Conservation (phyloP, 1,140 invertebrate species). For the Melanaphis sacchari region DNA sequence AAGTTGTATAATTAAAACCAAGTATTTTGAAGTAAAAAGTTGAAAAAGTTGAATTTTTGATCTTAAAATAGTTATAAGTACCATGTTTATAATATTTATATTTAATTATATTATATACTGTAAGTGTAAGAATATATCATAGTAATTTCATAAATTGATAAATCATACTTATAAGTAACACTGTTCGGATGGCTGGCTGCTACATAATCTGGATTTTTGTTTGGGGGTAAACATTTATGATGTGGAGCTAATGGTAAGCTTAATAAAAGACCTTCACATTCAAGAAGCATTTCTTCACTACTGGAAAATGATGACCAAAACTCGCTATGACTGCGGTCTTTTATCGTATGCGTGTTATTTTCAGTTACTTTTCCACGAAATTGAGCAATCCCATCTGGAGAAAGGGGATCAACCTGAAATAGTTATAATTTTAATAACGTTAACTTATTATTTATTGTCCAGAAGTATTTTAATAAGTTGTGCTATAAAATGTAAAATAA, state of each 20-base stretch:
- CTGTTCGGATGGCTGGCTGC: conserved; percentile 12
- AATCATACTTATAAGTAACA: conserved; percentile 45
- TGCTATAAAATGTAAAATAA: no score
- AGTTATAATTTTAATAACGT: not conserved
- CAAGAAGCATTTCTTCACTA: conserved; percentile 76
- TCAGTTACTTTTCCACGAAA: conserved; percentile 70
- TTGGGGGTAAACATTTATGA: conserved; percentile 64
- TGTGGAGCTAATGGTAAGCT: conserved; percentile 75
- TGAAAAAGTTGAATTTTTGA: no score
- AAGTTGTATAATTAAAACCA: no score
- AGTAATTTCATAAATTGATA: not conserved
- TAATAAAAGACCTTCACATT: conserved; percentile 76
- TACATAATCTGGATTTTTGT: conserved; percentile 35
- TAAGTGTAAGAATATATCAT: not conserved
- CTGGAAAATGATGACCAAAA: conserved; percentile 82
- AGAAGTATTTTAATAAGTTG: not conserved
- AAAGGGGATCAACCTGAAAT: conserved; percentile 57
- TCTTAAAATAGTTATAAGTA: no score
- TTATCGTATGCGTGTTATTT: conserved; percentile 64
- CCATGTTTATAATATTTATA: no score
- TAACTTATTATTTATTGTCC: not conserved
- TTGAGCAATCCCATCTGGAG: conserved; percentile 70
- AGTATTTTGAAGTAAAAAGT: no score
- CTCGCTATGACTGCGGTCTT: conserved; percentile 75
- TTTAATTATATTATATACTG: no score